phyloP scores from a whole-genome alignment of 2,888 invertebrate genomes.

The Tachina fera region DNA sequence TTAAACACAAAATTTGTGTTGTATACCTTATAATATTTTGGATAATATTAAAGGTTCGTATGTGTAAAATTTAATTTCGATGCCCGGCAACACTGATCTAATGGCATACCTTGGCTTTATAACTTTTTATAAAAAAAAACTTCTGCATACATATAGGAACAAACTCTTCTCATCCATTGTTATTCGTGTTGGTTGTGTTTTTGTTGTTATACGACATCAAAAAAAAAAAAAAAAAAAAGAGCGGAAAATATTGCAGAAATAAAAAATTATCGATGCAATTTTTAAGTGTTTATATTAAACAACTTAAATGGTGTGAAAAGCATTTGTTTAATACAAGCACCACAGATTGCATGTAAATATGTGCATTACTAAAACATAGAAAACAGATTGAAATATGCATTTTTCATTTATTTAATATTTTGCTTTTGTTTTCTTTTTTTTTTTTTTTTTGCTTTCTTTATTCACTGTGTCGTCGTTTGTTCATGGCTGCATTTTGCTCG shows the following conservation, averaged over 20 bases:
- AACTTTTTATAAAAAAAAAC: neutral
- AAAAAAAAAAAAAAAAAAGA: slow-evolving; percentile 11
- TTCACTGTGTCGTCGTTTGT: too few species aligned
- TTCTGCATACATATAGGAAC: slow-evolving; percentile 22
- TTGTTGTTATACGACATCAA: slow-evolving; percentile 40
- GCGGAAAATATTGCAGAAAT: slow-evolving; percentile 2
- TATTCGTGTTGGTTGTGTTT: slow-evolving; percentile 44
- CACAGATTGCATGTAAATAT: neutral
- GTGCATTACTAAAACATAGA: slow-evolving; percentile 32
- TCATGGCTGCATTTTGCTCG: slow-evolving; percentile 3
- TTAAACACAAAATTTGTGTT: too few species aligned
- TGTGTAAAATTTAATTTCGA: too few species aligned
- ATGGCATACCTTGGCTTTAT: neutral
- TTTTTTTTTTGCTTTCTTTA: neutral
- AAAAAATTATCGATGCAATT: slow-evolving; percentile 57
- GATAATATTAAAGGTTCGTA: too few species aligned
- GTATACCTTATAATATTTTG: too few species aligned
- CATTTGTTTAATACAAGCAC: slow-evolving; percentile 28
- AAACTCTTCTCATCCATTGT: slow-evolving; percentile 38
- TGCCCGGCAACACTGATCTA: too few species aligned
- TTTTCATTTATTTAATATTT: slow-evolving; percentile 29
- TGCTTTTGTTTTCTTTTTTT: neutral
- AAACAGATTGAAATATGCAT: slow-evolving; percentile 47
- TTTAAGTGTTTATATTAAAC: slow-evolving; percentile 56
- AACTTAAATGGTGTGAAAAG: slow-evolving; percentile 68